A percentile compares a stretch with the other conserved stretches of the same genome.
phyloP scores from a whole-genome alignment of 2,113 vertebrate genomes.

The Tenebrosternarchus preto region DNA sequence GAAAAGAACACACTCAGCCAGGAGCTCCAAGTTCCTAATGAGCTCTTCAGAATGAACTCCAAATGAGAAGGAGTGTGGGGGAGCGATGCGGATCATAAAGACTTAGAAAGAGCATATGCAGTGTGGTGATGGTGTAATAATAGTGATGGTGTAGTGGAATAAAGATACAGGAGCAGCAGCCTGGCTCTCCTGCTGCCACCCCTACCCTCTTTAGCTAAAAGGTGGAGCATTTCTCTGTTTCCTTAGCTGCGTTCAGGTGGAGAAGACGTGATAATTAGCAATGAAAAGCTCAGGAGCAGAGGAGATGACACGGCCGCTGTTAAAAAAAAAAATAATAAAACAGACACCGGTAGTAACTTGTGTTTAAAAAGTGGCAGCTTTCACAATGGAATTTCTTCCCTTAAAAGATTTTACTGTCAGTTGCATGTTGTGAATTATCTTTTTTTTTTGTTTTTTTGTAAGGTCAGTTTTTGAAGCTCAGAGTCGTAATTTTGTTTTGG shows the following conservation, averaged over 20 bases:
- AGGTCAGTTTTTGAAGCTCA: neutral
- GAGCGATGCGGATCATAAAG: neutral
- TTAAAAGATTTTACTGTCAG: neutral
- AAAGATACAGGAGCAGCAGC: neutral
- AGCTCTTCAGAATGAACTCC: neutral
- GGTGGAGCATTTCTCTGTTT: neutral
- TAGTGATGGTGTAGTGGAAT: no score
- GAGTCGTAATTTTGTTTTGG: slow-evolving; percentile 1
- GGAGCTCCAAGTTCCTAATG: slow-evolving; percentile 9
- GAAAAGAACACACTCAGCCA: neutral
- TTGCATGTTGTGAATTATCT: neutral
- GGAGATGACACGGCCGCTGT: neutral
- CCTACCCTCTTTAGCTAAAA: neutral
- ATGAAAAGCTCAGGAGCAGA: neutral
- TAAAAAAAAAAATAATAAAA: neutral
- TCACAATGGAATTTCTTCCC: neutral
- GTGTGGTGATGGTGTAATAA: no score
- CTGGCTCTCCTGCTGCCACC: no score
- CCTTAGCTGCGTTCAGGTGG: neutral
- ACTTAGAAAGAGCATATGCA: no score
- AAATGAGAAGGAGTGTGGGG: neutral
- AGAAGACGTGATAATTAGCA: neutral
- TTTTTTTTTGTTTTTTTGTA: neutral
- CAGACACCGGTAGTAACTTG: neutral
- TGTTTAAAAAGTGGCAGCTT: neutral